These are phyloP conservation scores for Brevimyrus niger DNA, from an alignment of 2,113 vertebrate species.

Conservation along the genomic window DNA sequence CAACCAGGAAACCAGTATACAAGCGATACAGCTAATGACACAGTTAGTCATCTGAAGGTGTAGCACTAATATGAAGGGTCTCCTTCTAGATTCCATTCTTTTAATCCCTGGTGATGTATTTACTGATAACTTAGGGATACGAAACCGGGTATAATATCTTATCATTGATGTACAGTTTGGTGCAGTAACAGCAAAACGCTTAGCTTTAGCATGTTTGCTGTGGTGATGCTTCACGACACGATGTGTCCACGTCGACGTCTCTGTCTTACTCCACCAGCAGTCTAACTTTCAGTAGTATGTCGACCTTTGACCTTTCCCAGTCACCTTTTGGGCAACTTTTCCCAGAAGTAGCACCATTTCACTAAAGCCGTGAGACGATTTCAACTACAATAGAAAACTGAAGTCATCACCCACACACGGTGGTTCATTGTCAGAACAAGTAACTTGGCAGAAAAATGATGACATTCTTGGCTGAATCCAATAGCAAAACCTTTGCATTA, in stretches of 20 bases:
- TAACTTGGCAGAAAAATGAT: neutral
- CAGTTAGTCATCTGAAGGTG: neutral
- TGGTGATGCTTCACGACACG: neutral
- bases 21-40: neutral
- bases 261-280: neutral
- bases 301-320: neutral
- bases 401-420: neutral
- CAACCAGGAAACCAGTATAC: neutral
- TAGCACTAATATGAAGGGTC: neutral
- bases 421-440: neutral
- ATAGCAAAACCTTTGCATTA: neutral
- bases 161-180: neutral
- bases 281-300: neutral
- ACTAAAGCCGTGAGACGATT: neutral
- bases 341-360: neutral
- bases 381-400: neutral
- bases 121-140: neutral
- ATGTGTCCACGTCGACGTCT: neutral
- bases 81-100: neutral
- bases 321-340: neutral
- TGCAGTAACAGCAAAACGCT: neutral
- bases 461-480: neutral
- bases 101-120: neutral
- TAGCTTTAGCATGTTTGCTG: neutral
- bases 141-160: neutral